A percentile compares a stretch with the other conserved stretches of the same genome.
Conservation (phyloP, 2,797 vertebrate species). For the Etheostoma perlongum region DNA sequence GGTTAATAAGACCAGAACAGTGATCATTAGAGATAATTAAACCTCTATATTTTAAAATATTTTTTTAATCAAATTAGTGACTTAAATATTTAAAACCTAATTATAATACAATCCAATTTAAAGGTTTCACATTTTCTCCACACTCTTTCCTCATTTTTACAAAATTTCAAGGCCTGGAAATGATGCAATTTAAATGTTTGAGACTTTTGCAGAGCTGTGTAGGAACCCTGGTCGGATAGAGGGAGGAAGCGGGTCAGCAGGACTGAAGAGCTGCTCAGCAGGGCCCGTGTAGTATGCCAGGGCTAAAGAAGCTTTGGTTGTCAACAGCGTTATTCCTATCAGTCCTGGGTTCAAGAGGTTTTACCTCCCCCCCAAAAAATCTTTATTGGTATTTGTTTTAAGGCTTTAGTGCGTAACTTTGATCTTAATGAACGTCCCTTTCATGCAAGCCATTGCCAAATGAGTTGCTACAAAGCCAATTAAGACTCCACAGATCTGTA, state of each 20-base stretch:
- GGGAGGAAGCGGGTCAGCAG: conserved; percentile 59
- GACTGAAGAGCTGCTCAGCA: conserved; percentile 58
- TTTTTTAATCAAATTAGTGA: neutral
- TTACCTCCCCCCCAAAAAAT: neutral
- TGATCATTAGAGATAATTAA: neutral
- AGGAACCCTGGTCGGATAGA: conserved; percentile 55
- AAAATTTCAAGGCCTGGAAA: neutral
- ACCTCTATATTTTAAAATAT: neutral
- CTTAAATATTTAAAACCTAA: too few species aligned
- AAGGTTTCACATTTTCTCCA: neutral
- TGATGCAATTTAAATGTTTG: fast-evolving
- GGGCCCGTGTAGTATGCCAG: conserved; percentile 49
- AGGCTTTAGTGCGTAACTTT: too few species aligned
- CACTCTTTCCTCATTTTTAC: neutral
- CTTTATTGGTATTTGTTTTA: conserved; percentile 25
- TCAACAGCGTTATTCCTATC: conserved; percentile 47
- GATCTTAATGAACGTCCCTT: too few species aligned
- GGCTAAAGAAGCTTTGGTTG: conserved; percentile 62
- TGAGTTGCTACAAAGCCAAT: too few species aligned
- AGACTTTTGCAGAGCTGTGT: conserved; percentile 31
- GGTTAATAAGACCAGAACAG: neutral
- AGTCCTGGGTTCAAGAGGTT: conserved; percentile 38
- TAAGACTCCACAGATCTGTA: too few species aligned
- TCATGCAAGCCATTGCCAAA: too few species aligned
- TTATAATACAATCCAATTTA: neutral